Conservation (phyloP, 2,113 vertebrate genomes). For the Phrynosoma platyrhinos region DNA sequence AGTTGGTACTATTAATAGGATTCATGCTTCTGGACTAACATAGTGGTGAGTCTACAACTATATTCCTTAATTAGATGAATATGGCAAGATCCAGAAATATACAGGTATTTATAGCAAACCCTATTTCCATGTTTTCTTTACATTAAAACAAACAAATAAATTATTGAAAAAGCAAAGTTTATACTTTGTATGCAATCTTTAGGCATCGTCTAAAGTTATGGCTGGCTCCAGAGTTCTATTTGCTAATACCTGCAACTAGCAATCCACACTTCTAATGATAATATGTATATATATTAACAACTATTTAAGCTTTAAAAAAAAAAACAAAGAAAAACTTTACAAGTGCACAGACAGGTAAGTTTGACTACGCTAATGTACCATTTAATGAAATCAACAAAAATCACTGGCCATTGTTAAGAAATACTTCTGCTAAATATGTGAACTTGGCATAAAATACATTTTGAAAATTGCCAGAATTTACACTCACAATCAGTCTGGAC, state of each 20-base stretch:
- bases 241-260: neutral
- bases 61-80: neutral
- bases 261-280: neutral
- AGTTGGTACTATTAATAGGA: no score
- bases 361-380: neutral
- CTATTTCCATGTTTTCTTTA: neutral
- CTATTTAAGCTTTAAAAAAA: neutral
- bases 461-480: neutral
- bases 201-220: neutral
- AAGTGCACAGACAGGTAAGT: neutral
- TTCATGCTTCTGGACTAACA: neutral
- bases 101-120: neutral
- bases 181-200: neutral
- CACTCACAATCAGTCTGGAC: slow-evolving; percentile 52
- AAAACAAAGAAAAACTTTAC: neutral
- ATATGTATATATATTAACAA: neutral
- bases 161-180: neutral
- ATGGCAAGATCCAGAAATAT: neutral
- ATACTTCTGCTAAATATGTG: neutral
- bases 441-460: slow-evolving; percentile 50
- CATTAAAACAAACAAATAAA: neutral
- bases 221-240: no score
- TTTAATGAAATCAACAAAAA: neutral
- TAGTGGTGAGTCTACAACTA: neutral
- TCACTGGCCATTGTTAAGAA: neutral